A percentile compares a stretch with the other conserved stretches of the same genome.
Evolutionary conservation across 1,140 invertebrate species (phyloP).

Genomic region (Drosophila simulans): DNA sequence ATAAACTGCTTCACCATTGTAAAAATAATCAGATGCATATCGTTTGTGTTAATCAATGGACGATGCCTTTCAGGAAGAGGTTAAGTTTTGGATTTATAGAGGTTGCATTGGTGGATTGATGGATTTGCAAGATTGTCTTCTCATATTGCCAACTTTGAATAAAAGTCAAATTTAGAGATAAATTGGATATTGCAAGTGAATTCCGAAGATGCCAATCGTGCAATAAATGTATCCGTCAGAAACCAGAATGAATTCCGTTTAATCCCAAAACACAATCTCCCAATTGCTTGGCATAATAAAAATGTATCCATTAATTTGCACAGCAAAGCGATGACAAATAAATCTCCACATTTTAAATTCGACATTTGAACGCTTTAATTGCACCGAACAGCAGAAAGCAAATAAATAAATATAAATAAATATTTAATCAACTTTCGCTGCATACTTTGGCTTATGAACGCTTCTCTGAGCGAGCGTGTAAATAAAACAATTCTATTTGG

Average conservation of each 20-base stretch:
- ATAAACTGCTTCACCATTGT: slow-evolving; percentile 37
- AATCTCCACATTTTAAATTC: slow-evolving; percentile 27
- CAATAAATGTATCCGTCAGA: not conserved
- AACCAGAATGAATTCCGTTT: slow-evolving; percentile 5
- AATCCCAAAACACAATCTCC: slow-evolving; percentile 16
- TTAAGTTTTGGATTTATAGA: slow-evolving; percentile 8
- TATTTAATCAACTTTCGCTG: slow-evolving; percentile 47
- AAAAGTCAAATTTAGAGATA: too few species aligned
- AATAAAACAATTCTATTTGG: slow-evolving; percentile 61
- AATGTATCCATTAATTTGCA: slow-evolving; percentile 27
- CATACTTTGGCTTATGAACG: slow-evolving; percentile 42
- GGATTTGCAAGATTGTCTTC: slow-evolving; percentile 5
- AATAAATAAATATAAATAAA: slow-evolving; percentile 37
- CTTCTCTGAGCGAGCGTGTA: slow-evolving; percentile 22
- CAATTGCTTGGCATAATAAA: slow-evolving; percentile 3
- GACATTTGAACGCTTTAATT: slow-evolving; percentile 36
- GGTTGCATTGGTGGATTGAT: not conserved
- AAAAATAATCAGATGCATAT: slow-evolving; percentile 30
- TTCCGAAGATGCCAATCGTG: not conserved
- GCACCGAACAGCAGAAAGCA: slow-evolving; percentile 4
- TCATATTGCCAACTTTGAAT: not conserved
- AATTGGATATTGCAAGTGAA: not conserved
- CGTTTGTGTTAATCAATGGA: slow-evolving; percentile 16
- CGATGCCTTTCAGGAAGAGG: slow-evolving; percentile 12
- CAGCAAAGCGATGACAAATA: slow-evolving; percentile 22